phyloP scores from a whole-genome alignment of 2,113 vertebrate species.

The Malurus alboscapulatus region DNA sequence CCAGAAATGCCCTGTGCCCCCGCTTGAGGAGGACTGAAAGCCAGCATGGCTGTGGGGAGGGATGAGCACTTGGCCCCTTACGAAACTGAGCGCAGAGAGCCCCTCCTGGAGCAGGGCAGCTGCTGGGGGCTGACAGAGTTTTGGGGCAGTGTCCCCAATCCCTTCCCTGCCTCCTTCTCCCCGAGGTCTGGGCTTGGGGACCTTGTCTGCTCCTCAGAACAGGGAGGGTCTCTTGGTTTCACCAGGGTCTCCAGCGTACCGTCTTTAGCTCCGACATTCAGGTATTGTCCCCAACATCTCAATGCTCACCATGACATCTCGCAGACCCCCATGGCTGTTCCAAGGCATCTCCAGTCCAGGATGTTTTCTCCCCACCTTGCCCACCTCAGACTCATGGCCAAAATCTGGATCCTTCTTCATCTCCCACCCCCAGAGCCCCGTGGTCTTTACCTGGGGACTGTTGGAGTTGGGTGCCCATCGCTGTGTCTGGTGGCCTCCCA shows the following conservation, averaged over 20 bases:
- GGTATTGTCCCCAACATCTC: not conserved
- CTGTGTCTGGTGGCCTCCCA: not conserved
- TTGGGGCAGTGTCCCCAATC: not conserved
- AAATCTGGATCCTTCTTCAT: not conserved
- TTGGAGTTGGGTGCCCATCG: fast-evolving
- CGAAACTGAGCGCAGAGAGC: not conserved
- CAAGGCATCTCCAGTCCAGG: not conserved
- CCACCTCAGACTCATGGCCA: not conserved
- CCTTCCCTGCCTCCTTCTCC: not conserved
- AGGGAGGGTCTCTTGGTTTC: not conserved
- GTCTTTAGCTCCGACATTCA: not conserved
- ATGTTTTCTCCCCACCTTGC: not conserved
- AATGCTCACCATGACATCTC: fast-evolving
- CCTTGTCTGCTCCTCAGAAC: not conserved
- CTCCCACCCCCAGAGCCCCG: fast-evolving
- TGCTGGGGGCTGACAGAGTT: fast-evolving
- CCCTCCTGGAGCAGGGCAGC: not conserved
- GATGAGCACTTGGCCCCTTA: too few relatives aligned
- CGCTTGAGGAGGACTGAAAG: not conserved
- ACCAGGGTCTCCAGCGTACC: not conserved
- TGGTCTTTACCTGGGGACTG: not conserved
- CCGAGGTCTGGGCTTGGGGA: fast-evolving
- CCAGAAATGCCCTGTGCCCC: constrained; percentile 50
- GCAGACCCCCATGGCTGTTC: not conserved
- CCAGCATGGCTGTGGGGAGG: fast-evolving